phyloP scores from a whole-genome alignment of 1,140 invertebrate genomes.

The Papilio polytes region DNA sequence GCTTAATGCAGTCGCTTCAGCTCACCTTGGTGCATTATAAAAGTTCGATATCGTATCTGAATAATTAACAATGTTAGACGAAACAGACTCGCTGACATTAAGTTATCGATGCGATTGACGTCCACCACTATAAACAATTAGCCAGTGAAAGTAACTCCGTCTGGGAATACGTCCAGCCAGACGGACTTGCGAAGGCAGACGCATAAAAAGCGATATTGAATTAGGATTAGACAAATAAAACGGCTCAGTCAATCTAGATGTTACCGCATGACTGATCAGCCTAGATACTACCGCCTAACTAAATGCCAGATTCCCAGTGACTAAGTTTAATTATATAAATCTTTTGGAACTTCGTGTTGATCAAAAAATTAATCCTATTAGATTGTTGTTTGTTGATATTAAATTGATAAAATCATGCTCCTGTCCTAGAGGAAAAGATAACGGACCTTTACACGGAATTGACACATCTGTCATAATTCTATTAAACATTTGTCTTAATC shows the following conservation, averaged over 20 bases:
- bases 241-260: constrained; percentile 78
- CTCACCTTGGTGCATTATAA: constrained; percentile 61
- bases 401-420: not conserved
- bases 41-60: constrained; percentile 53
- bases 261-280: constrained; percentile 78
- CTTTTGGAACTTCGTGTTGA: constrained; percentile 41
- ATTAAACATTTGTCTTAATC: no score
- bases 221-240: constrained; percentile 80
- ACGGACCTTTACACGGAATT: not conserved
- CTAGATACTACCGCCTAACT: constrained; percentile 71
- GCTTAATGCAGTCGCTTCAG: constrained; percentile 60
- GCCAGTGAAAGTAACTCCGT: constrained; percentile 72
- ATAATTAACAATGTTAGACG: constrained; percentile 61
- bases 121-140: constrained; percentile 77
- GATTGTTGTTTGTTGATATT: not conserved
- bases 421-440: not conserved
- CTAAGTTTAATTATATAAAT: constrained; percentile 61
- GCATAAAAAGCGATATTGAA: constrained; percentile 74
- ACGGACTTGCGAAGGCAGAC: constrained; percentile 64
- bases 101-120: constrained; percentile 65
- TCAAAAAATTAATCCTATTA: constrained; percentile 27
- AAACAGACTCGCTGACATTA: constrained; percentile 80
- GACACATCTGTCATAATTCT: not conserved
- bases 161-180: constrained; percentile 58
- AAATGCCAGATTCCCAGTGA: constrained; percentile 83